Percentiles rank a stretch among this genome's conserved stretches.
Conservation (phyloP, 2,113 vertebrate species). For the Laticauda laticaudata region DNA sequence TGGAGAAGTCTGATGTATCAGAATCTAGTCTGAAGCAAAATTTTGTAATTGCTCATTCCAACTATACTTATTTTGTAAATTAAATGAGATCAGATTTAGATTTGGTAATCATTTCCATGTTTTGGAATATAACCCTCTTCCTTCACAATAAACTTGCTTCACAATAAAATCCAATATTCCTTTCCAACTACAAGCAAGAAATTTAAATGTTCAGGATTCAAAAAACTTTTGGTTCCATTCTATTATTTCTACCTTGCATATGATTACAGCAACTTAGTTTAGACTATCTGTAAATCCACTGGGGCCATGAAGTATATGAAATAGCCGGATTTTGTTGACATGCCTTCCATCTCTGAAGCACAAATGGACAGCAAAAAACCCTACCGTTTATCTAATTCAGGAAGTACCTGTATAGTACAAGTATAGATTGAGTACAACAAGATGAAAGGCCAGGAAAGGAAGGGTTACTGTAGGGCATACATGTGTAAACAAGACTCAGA, state of each 20-base stretch:
- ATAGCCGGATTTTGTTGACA: not conserved
- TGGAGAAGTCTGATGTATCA: not conserved
- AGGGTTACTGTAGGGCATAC: not conserved
- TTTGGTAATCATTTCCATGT: not conserved
- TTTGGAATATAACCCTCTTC: not conserved
- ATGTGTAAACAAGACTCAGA: not conserved
- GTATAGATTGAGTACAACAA: not conserved
- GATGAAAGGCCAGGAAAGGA: not conserved
- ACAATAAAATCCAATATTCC: not conserved
- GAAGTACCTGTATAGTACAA: not conserved
- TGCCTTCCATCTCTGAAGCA: not conserved
- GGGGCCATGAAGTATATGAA: not conserved
- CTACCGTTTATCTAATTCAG: not conserved
- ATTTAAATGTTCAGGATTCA: not conserved
- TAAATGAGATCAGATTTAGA: not conserved
- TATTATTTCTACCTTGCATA: not conserved
- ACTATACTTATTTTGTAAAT: not conserved
- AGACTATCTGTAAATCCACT: not conserved
- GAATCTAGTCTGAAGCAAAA: not conserved
- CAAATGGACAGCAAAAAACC: not conserved
- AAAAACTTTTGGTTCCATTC: not conserved
- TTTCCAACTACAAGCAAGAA: not conserved
- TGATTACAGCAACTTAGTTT: not conserved
- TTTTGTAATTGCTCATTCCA: not conserved
- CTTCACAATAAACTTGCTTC: not conserved